phyloP scores from a whole-genome alignment of 2,888 invertebrate species.

The Electrophaes corylata region DNA sequence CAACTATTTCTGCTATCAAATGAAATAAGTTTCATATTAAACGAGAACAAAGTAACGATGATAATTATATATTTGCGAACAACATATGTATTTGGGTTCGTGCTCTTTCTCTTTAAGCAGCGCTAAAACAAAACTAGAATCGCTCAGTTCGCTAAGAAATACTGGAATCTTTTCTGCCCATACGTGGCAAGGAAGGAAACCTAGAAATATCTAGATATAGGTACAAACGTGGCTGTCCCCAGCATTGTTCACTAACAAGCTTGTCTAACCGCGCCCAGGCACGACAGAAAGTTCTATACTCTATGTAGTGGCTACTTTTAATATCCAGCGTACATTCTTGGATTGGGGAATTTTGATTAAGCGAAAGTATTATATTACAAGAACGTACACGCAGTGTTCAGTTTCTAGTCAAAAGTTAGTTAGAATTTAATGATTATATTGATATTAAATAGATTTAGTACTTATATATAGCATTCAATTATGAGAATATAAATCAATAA shows the following conservation, averaged over 20 bases:
- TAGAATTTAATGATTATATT: no score
- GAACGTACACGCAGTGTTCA: neutral
- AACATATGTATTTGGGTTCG: neutral
- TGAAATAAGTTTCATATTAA: neutral
- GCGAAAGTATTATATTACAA: slow-evolving; percentile 3
- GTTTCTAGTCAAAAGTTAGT: neutral
- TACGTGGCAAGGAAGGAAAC: slow-evolving; percentile 38
- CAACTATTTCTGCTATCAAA: neutral
- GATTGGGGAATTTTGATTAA: slow-evolving; percentile 14
- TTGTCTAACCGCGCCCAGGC: slow-evolving; percentile 69
- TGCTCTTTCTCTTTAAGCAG: slow-evolving; percentile 4
- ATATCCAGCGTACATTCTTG: slow-evolving; percentile 16
- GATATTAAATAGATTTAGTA: no score
- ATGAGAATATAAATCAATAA: slow-evolving; percentile 8
- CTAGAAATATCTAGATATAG: slow-evolving; percentile 54
- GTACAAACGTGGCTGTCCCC: slow-evolving; percentile 53
- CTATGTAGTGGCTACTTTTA: slow-evolving; percentile 39
- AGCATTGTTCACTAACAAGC: slow-evolving; percentile 79
- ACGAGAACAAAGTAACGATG: neutral
- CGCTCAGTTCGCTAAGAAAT: slow-evolving; percentile 40
- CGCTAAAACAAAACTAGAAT: slow-evolving; percentile 30
- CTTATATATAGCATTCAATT: neutral
- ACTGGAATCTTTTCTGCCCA: slow-evolving; percentile 47
- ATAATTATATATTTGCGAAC: neutral
- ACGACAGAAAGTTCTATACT: slow-evolving; percentile 60